Evolutionary conservation across 2,113 vertebrate species (phyloP), one percentile per base, ranked within the genome.

Genomic region (Dasypus novemcinctus): DNA sequence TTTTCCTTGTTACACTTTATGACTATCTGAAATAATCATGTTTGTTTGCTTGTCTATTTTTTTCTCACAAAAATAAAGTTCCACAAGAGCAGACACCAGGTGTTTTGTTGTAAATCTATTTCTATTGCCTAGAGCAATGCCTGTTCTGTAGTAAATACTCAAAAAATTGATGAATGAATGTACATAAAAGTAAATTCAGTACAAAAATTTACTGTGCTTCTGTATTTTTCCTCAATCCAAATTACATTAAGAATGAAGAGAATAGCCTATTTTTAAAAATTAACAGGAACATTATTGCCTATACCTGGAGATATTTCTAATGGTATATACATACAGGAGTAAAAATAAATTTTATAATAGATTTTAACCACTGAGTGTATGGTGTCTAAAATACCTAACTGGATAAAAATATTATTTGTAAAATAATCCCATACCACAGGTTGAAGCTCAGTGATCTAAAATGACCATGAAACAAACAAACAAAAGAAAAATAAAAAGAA

Each of bases 1-100:
- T 20, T 54, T 59, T 69, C 23, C 7, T 88, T 68, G 14, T 12
- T 27, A 66, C 10, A 7, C 25, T 75, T 57, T 27, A 36, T 0
- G 18, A 31, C 0, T 66, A 68, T n/a, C 23, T 83, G 17, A 41
- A n/a, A 49, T 2, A 7, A 69, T 18, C n/a, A 43, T 12, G 33
- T 63, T 43, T 1, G 0, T 41, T 61, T 90, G 57, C 27, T 68
- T 69, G 3, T 46, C 59, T 29, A 43, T 52, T 69, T 3, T 72
- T 1, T 0, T 20, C 9, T 38, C 17, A 78, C 31, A 21, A 6
- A 87, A 87, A 31, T 23, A 25, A 83, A 20, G 36, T 23, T n/a
- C 10, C 38, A 1, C 23, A 43, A 43, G 1, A 0, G 5, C 1
- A 6, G 15, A 17, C 41, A 75, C 14, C 2, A 4, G 7, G 36